Base-by-base conservation (phyloP, 2,888 invertebrate species). In the Ethmia dodecea region DNA sequence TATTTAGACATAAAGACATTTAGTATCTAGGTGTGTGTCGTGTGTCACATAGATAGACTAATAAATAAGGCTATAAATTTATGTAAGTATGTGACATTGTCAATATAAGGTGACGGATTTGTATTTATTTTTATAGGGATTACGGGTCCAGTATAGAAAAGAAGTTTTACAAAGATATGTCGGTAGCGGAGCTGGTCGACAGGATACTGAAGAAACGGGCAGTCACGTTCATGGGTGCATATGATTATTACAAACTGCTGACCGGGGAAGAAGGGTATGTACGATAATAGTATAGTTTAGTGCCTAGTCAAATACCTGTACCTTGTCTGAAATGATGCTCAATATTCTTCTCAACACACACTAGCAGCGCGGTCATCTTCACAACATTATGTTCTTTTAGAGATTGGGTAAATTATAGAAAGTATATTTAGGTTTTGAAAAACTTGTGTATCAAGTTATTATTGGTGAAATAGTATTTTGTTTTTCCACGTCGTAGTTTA, bases 171-270 rank as follows among this genome's bases (percentile, higher is more conserved):
- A 83, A 84, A 52, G 79, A 88, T 20, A 89, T 90, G 89, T 71
- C 79, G 0, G 67, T 91, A 3, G 60, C 87, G 0, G 76, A 88
- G 14, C 71, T 91, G 1, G 78, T 90, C 2, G 88, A 90, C 45
- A 71, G 90, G 35, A 64, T 91, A 29, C 47, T 91, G 13, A 79
- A 72, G 28, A 89, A 89, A 40, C 63, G 90, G 13, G 89, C 90
- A 0, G 77, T 88, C 0, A 52, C 70, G 0, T 91, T 90, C 44
- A 67, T 87, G 47, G 83, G 80, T 0, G 42, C 60, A 0, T 37
- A 55, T 0, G 90, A 91, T 49, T 54, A 59, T 1, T 90, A 89
- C 56, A 64, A 79, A 36, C 60, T 91, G 1, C 50, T 89, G 1
- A 75, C 83, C 5, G 84, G 84, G 0, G 74, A 75, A 37, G 53